These are phyloP conservation scores for Tromatobia lineatoria DNA, from an alignment of 2,888 invertebrate species.

Conservation along the genomic window DNA sequence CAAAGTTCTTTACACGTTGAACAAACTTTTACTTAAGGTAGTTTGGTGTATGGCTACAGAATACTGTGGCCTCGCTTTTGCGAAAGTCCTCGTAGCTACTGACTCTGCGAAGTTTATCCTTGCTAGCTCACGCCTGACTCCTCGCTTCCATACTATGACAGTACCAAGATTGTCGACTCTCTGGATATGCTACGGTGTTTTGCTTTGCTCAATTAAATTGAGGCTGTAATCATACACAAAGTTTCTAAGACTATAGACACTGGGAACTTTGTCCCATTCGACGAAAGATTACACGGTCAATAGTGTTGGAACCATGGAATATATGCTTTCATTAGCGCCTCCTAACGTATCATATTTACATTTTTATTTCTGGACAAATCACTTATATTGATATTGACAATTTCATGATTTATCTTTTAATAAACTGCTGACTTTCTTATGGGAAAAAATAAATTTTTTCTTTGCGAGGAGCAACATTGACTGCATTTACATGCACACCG, in stretches of 20 bases:
- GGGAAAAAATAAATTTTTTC: not conserved
- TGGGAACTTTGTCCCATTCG: not conserved
- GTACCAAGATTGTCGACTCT: conserved; percentile 19
- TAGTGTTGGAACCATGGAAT: not conserved
- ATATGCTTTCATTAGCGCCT: not conserved
- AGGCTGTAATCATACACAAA: conserved; percentile 33
- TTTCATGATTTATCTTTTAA: too few relatives aligned
- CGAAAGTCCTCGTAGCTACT: conserved; percentile 26
- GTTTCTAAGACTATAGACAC: conserved; percentile 16
- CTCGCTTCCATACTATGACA: conserved; percentile 1
- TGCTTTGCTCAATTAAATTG: conserved; percentile 42
- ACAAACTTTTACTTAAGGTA: conserved; percentile 48
- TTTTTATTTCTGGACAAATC: not conserved
- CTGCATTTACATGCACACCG: too few relatives aligned
- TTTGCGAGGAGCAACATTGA: too few relatives aligned
- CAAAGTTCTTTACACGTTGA: conserved; percentile 47
- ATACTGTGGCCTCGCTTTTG: conserved; percentile 24
- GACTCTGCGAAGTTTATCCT: conserved; percentile 43
- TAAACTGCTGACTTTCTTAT: too few relatives aligned
- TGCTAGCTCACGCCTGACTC: conserved; percentile 1
- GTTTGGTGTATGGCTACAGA: conserved; percentile 23
- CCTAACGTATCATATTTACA: not conserved
- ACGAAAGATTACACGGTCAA: not conserved
- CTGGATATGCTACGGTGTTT: not conserved
- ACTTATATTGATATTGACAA: too few relatives aligned